Base-by-base conservation (phyloP, 2,797 vertebrate genomes). In the Typhlichthys subterraneus region DNA sequence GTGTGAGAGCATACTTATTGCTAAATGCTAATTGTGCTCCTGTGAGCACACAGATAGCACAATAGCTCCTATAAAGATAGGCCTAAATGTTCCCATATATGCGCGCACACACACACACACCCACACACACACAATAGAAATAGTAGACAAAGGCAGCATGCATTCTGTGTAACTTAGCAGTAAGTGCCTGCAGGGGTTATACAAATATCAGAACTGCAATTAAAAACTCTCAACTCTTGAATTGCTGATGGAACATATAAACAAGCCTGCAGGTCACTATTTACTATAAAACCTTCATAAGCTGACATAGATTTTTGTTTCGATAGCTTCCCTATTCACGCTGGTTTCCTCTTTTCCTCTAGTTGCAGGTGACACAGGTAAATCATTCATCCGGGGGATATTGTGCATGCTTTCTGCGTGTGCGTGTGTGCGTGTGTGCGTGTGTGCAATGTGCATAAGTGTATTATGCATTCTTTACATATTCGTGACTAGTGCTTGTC, bases 1-100 rank as follows among this genome's bases (percentile, higher is more conserved):
- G 23, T 66, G 48, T 60, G 23, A 29, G 4, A 29, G 23, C 23
- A 29, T 29, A 29, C 23, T 29, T 29, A 29, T 29, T 4, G 23
- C 23, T 29, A 29, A 29, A 29, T 29, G 23, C 23, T 9, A 38
- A 38, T 69, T 33, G 50, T 58, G 46, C 56, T 50, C 15, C 38
- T 81, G 81, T 57, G 65, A 69, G 66, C 63, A 65, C 52, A 73
- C 69, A 83, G 84, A 88, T 85, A 86, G 63, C 45, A 11, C 46
- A 9, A 49, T 53, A 65, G 64, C 54, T 56, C 65, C 77, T 63
- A 13, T 86, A 75, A 87, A 87, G 75, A 85, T 84, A 50, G 63
- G 52, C 56, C 45, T 57, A 12, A 81, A 77, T 64, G 45, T 13
- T n/a, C 72, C 17, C 57, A 15, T 45, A 57, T 17, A 29, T 29